A percentile compares a stretch with the other conserved stretches of the same genome.
Conservation (phyloP, 2,797 vertebrate genomes). For the Alca torda region DNA sequence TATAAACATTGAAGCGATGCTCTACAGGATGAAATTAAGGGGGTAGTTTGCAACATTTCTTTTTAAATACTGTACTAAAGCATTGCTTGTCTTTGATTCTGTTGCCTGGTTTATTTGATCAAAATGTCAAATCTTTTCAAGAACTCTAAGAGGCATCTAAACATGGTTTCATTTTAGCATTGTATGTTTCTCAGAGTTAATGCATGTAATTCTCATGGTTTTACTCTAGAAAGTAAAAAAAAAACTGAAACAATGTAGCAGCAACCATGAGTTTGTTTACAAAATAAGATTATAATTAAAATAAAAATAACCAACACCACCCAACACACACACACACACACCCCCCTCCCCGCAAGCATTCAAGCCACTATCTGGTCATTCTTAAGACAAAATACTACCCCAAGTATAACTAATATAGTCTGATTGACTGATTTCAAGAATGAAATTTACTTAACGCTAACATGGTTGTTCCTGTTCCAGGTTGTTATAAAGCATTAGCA, state of each 20-base stretch:
- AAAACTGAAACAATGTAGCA: background rate
- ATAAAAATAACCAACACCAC: background rate
- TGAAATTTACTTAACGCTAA: background rate
- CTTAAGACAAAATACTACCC: background rate
- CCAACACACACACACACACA: too few species aligned
- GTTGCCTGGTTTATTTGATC: background rate
- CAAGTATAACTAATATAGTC: background rate
- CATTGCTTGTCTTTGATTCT: background rate
- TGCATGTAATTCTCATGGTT: background rate
- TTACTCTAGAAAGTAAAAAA: background rate
- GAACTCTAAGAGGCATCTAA: background rate
- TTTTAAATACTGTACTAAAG: background rate
- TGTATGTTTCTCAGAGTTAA: background rate
- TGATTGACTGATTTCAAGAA: background rate
- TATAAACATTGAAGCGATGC: background rate
- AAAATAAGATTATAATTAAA: background rate
- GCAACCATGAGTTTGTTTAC: background rate
- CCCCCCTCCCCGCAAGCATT: background rate
- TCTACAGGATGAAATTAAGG: constrained; percentile 3
- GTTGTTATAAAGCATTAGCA: background rate
- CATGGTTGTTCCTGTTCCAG: background rate
- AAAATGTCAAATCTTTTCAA: background rate
- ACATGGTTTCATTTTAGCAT: background rate
- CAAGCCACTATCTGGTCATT: background rate
- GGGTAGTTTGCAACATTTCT: background rate